A percentile compares a stretch with the other conserved stretches of the same genome.
Conservation (phyloP, 2,888 invertebrate genomes). For the Ferdinandea cuprea region DNA sequence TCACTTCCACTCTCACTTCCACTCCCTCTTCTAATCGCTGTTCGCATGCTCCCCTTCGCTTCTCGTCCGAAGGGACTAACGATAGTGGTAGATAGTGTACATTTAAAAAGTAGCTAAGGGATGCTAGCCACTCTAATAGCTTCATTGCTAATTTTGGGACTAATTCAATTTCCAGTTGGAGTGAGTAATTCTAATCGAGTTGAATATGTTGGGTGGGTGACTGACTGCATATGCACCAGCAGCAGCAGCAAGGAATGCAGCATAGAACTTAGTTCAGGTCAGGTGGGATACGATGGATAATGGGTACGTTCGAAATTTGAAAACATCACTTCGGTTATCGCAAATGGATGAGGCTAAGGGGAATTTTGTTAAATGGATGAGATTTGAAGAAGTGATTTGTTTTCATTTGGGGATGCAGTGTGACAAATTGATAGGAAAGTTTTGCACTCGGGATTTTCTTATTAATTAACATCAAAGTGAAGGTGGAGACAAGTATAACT, state of each 20-base stretch:
- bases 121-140: conserved; percentile 25
- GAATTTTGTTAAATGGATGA: conserved; percentile 6
- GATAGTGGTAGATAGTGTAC: conserved; percentile 1
- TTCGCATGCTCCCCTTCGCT: background rate
- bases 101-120: conserved; percentile 48
- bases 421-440: no score
- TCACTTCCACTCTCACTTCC: no score
- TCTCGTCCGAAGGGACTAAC: background rate
- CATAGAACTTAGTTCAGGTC: conserved; percentile 12
- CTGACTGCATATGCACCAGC: no score
- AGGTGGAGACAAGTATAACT: no score
- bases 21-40: background rate
- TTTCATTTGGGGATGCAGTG: no score
- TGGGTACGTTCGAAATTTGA: background rate
- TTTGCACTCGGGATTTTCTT: no score
- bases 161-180: conserved; percentile 63
- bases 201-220: background rate
- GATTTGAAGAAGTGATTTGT: background rate
- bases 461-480: no score
- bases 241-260: background rate
- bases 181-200: conserved; percentile 52
- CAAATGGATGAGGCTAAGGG: conserved; percentile 28
- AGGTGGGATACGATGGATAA: conserved; percentile 20
- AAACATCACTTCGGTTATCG: conserved; percentile 11
- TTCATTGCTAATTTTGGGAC: conserved; percentile 53